Evolutionary conservation across 2,113 vertebrate species (phyloP).

Genomic region (Tetrao urogallus): DNA sequence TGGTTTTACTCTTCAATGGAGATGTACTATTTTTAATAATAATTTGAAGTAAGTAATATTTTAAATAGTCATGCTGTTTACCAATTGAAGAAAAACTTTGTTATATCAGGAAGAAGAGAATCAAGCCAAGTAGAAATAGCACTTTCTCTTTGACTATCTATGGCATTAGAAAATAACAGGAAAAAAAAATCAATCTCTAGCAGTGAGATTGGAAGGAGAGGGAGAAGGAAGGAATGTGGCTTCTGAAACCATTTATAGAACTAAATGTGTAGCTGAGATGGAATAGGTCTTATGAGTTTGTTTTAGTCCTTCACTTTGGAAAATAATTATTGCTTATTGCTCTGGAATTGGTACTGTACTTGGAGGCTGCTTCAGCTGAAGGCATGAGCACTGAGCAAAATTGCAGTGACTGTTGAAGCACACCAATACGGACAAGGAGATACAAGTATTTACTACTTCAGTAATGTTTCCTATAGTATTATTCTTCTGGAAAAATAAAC

Average conservation of each 20-base stretch:
- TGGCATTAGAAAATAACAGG: conserved; percentile 8
- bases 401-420: background rate
- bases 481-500: background rate
- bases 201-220: background rate
- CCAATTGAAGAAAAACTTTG: conserved; percentile 1
- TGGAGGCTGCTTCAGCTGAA: background rate
- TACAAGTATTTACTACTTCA: background rate
- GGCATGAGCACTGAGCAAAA: background rate
- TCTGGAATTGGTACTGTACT: background rate
- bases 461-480: background rate
- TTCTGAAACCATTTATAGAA: background rate
- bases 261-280: background rate
- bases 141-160: background rate
- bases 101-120: conserved; percentile 10
- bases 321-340: background rate
- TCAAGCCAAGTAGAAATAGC: background rate
- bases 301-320: background rate
- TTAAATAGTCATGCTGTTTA: background rate
- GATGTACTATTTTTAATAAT: background rate
- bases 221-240: background rate
- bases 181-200: background rate
- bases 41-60: too few relatives aligned
- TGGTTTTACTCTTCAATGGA: background rate
- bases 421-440: background rate
- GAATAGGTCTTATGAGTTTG: background rate